Base-by-base conservation (phyloP, 2,888 invertebrate species). In the Eupithecia subumbrata region DNA sequence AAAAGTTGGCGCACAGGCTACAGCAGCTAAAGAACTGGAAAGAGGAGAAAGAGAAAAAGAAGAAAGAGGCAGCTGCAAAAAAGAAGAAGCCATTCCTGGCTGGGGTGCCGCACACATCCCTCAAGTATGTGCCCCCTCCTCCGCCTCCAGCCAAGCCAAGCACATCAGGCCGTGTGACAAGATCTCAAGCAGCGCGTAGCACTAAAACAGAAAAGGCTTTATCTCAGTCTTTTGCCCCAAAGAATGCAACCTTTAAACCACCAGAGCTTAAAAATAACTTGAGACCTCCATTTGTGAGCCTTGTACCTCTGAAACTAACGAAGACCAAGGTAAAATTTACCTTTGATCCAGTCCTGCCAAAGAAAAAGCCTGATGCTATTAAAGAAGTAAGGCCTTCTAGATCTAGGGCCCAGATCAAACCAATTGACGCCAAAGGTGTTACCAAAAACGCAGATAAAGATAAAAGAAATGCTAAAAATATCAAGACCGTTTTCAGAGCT, bases 201-300 rank as follows among this genome's bases (percentile, higher is more conserved):
- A 64, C 70, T n/a, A 82, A 82, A 37, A 80, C 82, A 40, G 63
- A 37, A 4, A 80, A 79, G 43, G 76, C 45, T 9, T 18, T 34
- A 12, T 18, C 76, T 66, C 79, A 86, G 52, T 95, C 95, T 0
- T 95, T 96, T 89, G 96, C 96, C 14, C 96, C 96, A 0, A 85
- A 85, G 73, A 92, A 95, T 89, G 94, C 96, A 22, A 80, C 86
- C 16, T 96, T 96, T 82, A 92, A 89, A 81, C 90, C 95, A 7
- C 96, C 96, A 1, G 76, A 84, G 79, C 86, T 87, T 11, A 79
- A 76, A 0, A 89, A 86, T 75, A 82, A 87, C 74, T 89, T 89
- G 7, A 85, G 75, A 30, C 74, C 91, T 56, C 84, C 78, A 3
- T 82, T 86, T 40, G 77, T 80, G 52, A 83, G 77, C 48, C 72